phyloP scores from a whole-genome alignment of 2,888 invertebrate species.

The Agrenia bidenticulata region DNA sequence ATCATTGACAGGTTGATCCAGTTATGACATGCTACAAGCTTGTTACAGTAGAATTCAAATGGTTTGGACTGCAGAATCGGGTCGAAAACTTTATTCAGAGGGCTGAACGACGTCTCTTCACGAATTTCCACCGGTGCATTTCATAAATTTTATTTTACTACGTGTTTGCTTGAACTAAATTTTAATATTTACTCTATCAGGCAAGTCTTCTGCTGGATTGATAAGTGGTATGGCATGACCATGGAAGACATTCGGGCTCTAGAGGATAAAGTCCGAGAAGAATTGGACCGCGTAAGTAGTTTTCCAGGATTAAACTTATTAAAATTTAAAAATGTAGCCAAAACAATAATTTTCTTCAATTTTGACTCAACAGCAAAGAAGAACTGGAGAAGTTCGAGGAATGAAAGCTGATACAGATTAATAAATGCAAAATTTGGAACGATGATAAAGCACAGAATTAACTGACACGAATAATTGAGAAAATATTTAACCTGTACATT shows the following conservation, averaged over 20 bases:
- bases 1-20: slow-evolving; percentile 55
- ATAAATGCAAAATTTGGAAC: slow-evolving; percentile 52
- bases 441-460: slow-evolving; percentile 13
- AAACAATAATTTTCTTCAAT: too few species aligned
- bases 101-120: slow-evolving; percentile 62
- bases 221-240: slow-evolving; percentile 63
- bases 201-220: slow-evolving; percentile 67
- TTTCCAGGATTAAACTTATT: too few species aligned
- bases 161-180: background rate
- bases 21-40: slow-evolving; percentile 68
- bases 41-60: slow-evolving; percentile 65
- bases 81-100: slow-evolving; percentile 63
- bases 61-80: slow-evolving; percentile 64
- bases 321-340: too few species aligned
- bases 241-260: slow-evolving; percentile 63
- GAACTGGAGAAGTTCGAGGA: slow-evolving; percentile 84
- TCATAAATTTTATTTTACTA: background rate
- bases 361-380: slow-evolving; percentile 65
- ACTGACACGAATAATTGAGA: background rate
- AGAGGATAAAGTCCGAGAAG: slow-evolving; percentile 61
- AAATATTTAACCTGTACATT: too few species aligned
- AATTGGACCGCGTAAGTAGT: slow-evolving; percentile 56
- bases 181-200: slow-evolving; percentile 53
- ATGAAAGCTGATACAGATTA: slow-evolving; percentile 83
- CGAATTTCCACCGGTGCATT: slow-evolving; percentile 62